Base-by-base conservation (phyloP, 2,113 vertebrate genomes). In the Clarias macrocephalus region DNA sequence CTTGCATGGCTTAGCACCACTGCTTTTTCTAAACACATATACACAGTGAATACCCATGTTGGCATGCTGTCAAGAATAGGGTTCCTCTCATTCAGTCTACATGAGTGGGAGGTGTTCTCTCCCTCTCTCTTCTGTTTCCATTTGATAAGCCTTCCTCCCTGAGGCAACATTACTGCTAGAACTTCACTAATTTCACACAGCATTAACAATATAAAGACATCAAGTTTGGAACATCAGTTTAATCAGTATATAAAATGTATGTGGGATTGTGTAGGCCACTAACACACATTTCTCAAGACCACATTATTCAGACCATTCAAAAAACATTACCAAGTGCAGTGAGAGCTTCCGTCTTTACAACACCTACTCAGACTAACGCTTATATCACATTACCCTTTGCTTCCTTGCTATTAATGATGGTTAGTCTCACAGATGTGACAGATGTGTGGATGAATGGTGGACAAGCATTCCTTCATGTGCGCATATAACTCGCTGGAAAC, bases 141-240 rank as follows among this genome's bases (percentile, higher is more conserved):
- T 84, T 88, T 88, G 89, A 91, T 91, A 91, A 90, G 83, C 87
- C 37, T 70, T 25, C 60, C 62, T 83, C 83, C 80, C 75, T 63
- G 59, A 48, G 72, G 87, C 86, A 33, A 76, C 87, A 82, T 16
- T 8, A 82, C 48, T 60, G 68, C 65, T 73, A 37, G 77, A 85
- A 87, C 33, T 59, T 54, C 80, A 66, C 25, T 68, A 80, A 88
- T 90, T 89, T 85, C 79, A 88, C 59, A 60, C 70, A 56, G 68
- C 56, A 59, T 23, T 86, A 89, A 88, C 54, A 83, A 66, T 66
- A 65, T 16, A 87, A 28, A 28, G 18, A 82, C 59, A 80, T 25
- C 42, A 83, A 76, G 42, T 82, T 82, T 28, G 23, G 48, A 83
- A 77, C 19, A 83, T 52, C 65, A 62, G n/a, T 52, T 79, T 28